Evolutionary conservation across 2,888 invertebrate species (phyloP).

Genomic region (Hirtodrosophila trivittata): DNA sequence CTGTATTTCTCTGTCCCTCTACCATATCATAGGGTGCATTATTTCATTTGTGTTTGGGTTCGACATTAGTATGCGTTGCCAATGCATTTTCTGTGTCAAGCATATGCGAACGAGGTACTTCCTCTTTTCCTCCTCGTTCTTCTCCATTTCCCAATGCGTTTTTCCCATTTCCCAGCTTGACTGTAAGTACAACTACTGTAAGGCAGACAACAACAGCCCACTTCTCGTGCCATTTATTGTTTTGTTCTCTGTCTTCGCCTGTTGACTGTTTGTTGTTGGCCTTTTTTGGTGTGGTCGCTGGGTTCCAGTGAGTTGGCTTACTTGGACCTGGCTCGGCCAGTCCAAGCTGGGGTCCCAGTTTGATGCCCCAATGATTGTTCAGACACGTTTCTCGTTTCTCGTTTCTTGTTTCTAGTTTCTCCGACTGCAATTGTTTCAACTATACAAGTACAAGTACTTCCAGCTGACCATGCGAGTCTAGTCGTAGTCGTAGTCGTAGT

Average conservation of each 20-base stretch:
- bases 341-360: slow-evolving; percentile 29
- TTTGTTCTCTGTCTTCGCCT: slow-evolving; percentile 45
- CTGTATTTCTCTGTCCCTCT: background rate
- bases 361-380: slow-evolving; percentile 58
- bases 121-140: slow-evolving; percentile 46
- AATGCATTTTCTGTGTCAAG: slow-evolving; percentile 73
- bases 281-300: slow-evolving; percentile 59
- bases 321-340: slow-evolving; percentile 23
- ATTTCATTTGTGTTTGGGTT: slow-evolving; percentile 17
- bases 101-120: slow-evolving; percentile 63
- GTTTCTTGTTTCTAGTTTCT: slow-evolving; percentile 28
- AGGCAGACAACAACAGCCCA: slow-evolving; percentile 32
- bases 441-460: slow-evolving; percentile 1
- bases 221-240: slow-evolving; percentile 67
- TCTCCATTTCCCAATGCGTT: slow-evolving; percentile 58
- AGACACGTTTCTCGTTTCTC: slow-evolving; percentile 44
- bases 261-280: slow-evolving; percentile 51
- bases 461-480: slow-evolving; percentile 17
- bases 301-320: slow-evolving; percentile 51
- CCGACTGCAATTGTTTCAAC: slow-evolving; percentile 30
- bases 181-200: background rate
- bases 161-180: slow-evolving; percentile 49
- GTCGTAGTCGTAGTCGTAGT: slow-evolving; percentile 33
- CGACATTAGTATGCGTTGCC: slow-evolving; percentile 62
- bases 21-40: background rate